Conservation (phyloP, 2,888 invertebrate genomes). For the Xylophagus ater region DNA sequence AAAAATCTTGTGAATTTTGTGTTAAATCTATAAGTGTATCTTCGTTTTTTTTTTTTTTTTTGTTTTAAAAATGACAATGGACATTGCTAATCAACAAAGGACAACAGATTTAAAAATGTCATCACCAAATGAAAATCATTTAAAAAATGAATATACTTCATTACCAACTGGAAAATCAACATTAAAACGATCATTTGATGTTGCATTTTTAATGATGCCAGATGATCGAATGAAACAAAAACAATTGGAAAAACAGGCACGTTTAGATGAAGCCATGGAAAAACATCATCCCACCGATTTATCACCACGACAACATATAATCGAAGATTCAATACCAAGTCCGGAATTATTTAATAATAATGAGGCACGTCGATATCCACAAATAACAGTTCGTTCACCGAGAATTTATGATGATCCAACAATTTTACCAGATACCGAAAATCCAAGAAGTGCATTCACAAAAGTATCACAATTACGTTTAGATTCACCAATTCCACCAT, state of each 20-base stretch:
- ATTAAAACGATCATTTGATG: slow-evolving; percentile 76
- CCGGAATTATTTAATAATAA: slow-evolving; percentile 28
- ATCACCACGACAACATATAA: slow-evolving; percentile 23
- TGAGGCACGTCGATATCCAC: slow-evolving; percentile 31
- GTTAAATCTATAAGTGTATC: slow-evolving; percentile 22
- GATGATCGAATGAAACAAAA: slow-evolving; percentile 67
- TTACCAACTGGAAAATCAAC: slow-evolving; percentile 44
- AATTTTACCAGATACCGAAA: slow-evolving; percentile 30
- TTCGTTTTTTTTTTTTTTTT: slow-evolving; percentile 3
- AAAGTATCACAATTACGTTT: slow-evolving; percentile 48
- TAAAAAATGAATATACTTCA: slow-evolving; percentile 26
- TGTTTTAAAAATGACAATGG: slow-evolving; percentile 48
- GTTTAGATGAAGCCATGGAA: slow-evolving; percentile 41
- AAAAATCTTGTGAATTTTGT: slow-evolving; percentile 12
- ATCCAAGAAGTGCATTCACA: slow-evolving; percentile 71
- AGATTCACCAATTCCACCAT: slow-evolving; percentile 47
- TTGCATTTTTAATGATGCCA: slow-evolving; percentile 80
- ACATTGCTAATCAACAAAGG: slow-evolving; percentile 40
- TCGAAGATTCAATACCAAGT: background rate
- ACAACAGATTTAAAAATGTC: slow-evolving; percentile 41
- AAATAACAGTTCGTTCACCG: slow-evolving; percentile 28
- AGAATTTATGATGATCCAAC: slow-evolving; percentile 37
- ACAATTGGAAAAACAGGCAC: slow-evolving; percentile 36
- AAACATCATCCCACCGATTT: slow-evolving; percentile 36
- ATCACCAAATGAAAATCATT: slow-evolving; percentile 28